Evolutionary conservation across 2,888 invertebrate species (phyloP), one percentile per base, ranked within the genome.

Genomic region (Agrochola litura): DNA sequence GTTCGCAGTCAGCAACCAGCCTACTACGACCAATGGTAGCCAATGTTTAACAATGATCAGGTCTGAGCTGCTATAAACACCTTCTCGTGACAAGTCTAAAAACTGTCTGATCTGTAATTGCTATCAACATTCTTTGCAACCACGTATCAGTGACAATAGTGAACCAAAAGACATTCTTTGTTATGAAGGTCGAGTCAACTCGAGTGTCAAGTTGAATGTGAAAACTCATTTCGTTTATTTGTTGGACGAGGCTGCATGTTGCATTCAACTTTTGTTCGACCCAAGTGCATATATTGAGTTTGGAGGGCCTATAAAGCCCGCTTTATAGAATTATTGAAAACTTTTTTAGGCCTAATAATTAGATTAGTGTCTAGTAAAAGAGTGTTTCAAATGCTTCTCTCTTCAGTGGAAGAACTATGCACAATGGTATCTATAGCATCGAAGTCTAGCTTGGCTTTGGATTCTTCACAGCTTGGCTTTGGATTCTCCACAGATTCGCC

Each of bases 111-210:
- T 84, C 84, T 79, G 6, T 37, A 60, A 49, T 49, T 37, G n/a
- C 68, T 22, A 64, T 83, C 84, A 60, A 67, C 46, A 54, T 77
- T 80, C 46, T 61, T 79, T 81, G 30, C 30, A 54, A 54, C 58
- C 65, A 58, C 64, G 49, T 58, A 52, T 37, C 16, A 60, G 22
- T 56, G 67, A 80, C 71, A 68, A 64, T 61, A 61, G 63, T n/a
- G 12, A 58, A 65, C 49, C 60, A 69, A 68, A 61, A 68, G 19
- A 82, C 85, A 76, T 81, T 81, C 82, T 68, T 80, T 68, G 56
- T n/a, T n/a, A 64, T n/a, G 43, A 76, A 75, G 85, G 85, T 52
- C 58, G 52, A 52, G 52, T 22, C 8, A 52, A 22, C 22, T 22
- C 9, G 52, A 52, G 52, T 22, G 69, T 60, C 80, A 82, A 22